A percentile compares a stretch with the other conserved stretches of the same genome.
phyloP scores from a whole-genome alignment of 2,113 vertebrate genomes.

The Xiphophorus maculatus region DNA sequence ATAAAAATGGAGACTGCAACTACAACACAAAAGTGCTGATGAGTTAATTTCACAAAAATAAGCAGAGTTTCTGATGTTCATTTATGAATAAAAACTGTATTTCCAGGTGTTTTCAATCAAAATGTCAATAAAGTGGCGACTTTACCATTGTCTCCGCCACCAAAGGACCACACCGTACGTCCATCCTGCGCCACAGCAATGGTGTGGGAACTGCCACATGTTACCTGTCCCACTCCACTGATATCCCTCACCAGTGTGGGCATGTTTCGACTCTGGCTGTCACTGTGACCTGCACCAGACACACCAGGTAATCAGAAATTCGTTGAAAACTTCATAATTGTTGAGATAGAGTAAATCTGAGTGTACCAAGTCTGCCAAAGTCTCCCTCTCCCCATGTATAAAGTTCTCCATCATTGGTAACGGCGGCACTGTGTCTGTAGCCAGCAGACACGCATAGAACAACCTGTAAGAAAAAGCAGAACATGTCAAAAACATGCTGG shows the following conservation, averaged over 20 bases:
- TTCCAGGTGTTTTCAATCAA: neutral
- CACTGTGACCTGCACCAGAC: conserved; percentile 77
- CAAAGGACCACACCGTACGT: conserved; percentile 84
- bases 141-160: conserved; percentile 84
- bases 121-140: neutral
- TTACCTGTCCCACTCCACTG: conserved; percentile 83
- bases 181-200: conserved; percentile 84
- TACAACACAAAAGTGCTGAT: neutral
- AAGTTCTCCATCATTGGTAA: conserved; percentile 84
- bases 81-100: neutral
- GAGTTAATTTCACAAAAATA: neutral
- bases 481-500: neutral
- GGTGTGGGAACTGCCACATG: conserved; percentile 85
- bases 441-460: conserved; percentile 85
- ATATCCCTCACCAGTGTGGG: conserved; percentile 85
- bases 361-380: conserved; percentile 82
- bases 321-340: neutral
- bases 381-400: conserved; percentile 87
- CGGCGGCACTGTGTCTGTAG: conserved; percentile 85
- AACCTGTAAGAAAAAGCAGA: conserved; percentile 62
- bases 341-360: neutral
- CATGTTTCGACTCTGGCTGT: conserved; percentile 84
- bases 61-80: neutral
- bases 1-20: neutral
- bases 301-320: neutral